Evolutionary conservation across 1,140 invertebrate genomes (phyloP).

Genomic region (Ericerus pela): DNA sequence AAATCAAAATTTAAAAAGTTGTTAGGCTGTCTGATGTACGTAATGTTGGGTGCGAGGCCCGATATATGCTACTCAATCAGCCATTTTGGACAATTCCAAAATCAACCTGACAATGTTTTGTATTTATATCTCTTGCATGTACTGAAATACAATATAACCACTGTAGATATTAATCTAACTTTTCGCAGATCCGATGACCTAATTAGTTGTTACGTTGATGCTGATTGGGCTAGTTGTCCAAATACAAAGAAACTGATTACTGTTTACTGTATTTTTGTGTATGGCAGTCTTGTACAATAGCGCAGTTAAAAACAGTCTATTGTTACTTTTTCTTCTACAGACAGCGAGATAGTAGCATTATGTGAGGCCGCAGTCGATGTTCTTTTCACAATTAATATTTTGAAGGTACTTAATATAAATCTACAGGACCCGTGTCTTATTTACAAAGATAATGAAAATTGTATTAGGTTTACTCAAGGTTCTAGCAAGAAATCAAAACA

Average conservation of each 20-base stretch:
- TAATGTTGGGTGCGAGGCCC: background rate
- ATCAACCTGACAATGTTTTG: background rate
- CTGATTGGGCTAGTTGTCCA: background rate
- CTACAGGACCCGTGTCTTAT: background rate
- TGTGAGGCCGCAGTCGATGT: background rate
- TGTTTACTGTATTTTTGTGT: background rate
- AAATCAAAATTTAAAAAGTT: background rate
- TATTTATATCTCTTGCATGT: background rate
- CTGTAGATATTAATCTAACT: background rate
- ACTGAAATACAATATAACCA: background rate
- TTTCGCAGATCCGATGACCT: background rate
- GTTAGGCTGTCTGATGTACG: background rate
- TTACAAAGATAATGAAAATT: background rate
- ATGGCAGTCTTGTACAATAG: background rate
- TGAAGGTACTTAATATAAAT: background rate
- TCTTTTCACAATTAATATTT: background rate
- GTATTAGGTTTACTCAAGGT: background rate
- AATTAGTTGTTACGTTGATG: background rate
- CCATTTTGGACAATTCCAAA: background rate
- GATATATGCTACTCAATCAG: background rate
- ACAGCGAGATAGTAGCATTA: background rate
- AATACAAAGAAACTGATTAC: background rate
- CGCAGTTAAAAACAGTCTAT: background rate
- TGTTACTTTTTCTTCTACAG: background rate
- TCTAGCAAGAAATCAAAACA: background rate